A percentile compares a stretch with the other conserved stretches of the same genome.
Evolutionary conservation across 2,888 invertebrate genomes (phyloP).

Genomic region (Sarcophaga subvicina): DNA sequence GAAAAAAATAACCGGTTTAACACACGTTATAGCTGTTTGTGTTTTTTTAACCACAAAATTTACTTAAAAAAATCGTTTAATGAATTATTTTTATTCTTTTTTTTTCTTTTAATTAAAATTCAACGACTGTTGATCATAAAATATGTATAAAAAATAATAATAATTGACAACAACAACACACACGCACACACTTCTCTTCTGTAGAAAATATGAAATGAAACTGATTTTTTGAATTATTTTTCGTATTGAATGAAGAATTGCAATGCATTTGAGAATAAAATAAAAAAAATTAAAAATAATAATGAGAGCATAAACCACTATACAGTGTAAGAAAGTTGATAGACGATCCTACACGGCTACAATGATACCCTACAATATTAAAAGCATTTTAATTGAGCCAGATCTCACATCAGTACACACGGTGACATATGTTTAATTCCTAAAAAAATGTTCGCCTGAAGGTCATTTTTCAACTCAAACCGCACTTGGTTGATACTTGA

Average conservation of each 20-base stretch:
- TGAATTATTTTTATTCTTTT: neutral
- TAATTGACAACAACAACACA: neutral
- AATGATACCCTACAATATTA: conserved; percentile 1
- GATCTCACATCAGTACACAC: neutral
- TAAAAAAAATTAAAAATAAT: neutral
- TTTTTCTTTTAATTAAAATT: too few relatives aligned
- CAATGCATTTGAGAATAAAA: conserved; percentile 31
- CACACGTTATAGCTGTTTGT: neutral
- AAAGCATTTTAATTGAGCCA: neutral
- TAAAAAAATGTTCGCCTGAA: too few relatives aligned
- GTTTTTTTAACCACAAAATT: neutral
- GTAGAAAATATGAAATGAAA: conserved; percentile 40
- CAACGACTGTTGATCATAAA: neutral
- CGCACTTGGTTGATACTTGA: too few relatives aligned
- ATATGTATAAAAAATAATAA: neutral
- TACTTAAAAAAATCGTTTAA: neutral
- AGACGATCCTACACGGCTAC: too few relatives aligned
- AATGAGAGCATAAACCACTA: too few relatives aligned
- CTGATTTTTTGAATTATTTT: conserved; percentile 23
- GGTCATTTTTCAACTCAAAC: too few relatives aligned
- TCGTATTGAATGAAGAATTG: neutral
- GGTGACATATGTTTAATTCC: too few relatives aligned
- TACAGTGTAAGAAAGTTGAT: too few relatives aligned
- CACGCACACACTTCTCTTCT: conserved; percentile 43
- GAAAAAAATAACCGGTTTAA: conserved; percentile 42